Evolutionary conservation across 1,140 invertebrate species (phyloP), one percentile per base, ranked within the genome.

Genomic region (Portunus trituberculatus): DNA sequence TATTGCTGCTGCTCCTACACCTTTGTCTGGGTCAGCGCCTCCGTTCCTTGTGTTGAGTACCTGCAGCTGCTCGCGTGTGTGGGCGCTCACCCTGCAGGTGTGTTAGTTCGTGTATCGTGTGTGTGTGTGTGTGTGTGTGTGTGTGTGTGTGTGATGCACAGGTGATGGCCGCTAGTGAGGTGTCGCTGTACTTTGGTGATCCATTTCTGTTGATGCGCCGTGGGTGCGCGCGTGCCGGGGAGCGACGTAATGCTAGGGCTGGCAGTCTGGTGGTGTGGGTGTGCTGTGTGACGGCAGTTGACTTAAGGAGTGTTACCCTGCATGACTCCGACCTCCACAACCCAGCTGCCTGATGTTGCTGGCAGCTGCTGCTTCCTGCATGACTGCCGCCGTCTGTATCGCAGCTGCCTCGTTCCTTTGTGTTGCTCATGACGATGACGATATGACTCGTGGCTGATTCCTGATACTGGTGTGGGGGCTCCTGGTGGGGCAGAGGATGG

Each of bases 351-450:
- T 76, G 67, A 25, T 76, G 67, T 25, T 76, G 25, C 20, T 76
- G 67, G 67, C 67, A 76, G 67, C 67, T 76, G 67, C 67, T 76
- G 67, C 67, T 76, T 76, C 67, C 67, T 76, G 67, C 67, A 76
- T 76, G 67, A 76, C 67, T 76, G 67, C 67, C 67, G 67, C 67
- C 67, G 67, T n/a, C 67, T 76, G 67, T 76, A 76, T 20, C 25
- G 67, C 67, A 76, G 67, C 67, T 76, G 67, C 67, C 67, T 76
- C 20, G 12, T n/a, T 76, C 67, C 67, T 76, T 76, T 76, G 45
- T 46, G 20, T 25, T 88, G 0, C 31, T 45, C 31, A 29, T 45
- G 86, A 88, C 86, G 86, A 32, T 39, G 45, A 46, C 16, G 86
- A 88, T 39, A 88, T 39, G 86, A 46, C 31, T 39, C 31, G 29